Percentiles rank a stretch among this genome's conserved stretches.
Evolutionary conservation across 2,113 vertebrate species (phyloP).

Genomic region (Struthidea cinerea): DNA sequence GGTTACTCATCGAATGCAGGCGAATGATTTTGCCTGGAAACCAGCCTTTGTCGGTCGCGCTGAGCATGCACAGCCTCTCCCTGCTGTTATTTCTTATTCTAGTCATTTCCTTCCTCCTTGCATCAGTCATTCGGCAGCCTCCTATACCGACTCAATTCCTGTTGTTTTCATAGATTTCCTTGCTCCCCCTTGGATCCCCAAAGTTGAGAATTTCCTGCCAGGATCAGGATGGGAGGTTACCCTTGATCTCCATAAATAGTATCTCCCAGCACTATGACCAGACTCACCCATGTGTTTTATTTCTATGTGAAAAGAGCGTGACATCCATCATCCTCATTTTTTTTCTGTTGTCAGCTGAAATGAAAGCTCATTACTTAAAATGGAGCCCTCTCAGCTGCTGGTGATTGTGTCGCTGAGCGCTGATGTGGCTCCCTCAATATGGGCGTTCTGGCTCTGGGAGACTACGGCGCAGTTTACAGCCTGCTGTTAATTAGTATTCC

Average conservation of each 20-base stretch:
- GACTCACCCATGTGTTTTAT: constrained; percentile 18
- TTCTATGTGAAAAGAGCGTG: background rate
- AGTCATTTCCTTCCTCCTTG: constrained; percentile 44
- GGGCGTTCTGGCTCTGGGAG: constrained; percentile 42
- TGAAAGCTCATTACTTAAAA: constrained; percentile 58
- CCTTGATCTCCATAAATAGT: constrained; percentile 8
- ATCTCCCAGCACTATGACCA: background rate
- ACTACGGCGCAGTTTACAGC: background rate
- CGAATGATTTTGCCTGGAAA: constrained; percentile 6
- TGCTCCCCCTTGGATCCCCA: background rate
- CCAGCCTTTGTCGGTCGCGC: background rate
- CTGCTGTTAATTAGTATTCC: constrained; percentile 61
- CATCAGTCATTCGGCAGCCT: constrained; percentile 29
- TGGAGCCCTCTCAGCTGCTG: constrained; percentile 55
- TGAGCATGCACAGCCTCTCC: constrained; percentile 18
- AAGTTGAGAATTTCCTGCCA: constrained; percentile 25
- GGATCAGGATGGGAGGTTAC: background rate
- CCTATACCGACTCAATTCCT: background rate
- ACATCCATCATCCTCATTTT: constrained; percentile 38
- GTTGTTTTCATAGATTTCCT: constrained; percentile 17
- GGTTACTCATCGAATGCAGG: background rate
- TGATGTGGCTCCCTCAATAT: constrained; percentile 37
- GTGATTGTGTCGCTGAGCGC: background rate
- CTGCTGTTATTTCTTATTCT: constrained; percentile 51
- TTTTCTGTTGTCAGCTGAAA: constrained; percentile 46